Percentiles rank a stretch among this genome's conserved stretches.
phyloP scores from a whole-genome alignment of 2,888 invertebrate species.

The Tetragonula carbonaria region DNA sequence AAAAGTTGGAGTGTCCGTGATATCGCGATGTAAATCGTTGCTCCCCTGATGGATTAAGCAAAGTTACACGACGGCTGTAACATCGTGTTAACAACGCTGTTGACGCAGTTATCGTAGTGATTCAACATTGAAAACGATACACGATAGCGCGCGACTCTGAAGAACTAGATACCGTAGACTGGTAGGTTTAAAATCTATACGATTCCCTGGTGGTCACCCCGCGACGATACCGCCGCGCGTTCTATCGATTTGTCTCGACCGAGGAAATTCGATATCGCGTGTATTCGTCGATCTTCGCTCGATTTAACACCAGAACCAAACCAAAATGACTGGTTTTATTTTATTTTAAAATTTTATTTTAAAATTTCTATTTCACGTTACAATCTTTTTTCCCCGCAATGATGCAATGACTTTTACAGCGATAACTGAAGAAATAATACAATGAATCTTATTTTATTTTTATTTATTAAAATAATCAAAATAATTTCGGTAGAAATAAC shows the following conservation, averaged over 20 bases:
- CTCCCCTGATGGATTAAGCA: too few relatives aligned
- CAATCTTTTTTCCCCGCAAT: too few relatives aligned
- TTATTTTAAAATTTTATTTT: too few relatives aligned
- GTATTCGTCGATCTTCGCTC: slow-evolving; percentile 24
- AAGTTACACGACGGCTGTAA: not conserved
- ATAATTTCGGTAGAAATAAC: too few relatives aligned
- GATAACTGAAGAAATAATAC: too few relatives aligned
- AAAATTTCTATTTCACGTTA: too few relatives aligned
- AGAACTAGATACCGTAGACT: slow-evolving; percentile 54
- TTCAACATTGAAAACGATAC: slow-evolving; percentile 48
- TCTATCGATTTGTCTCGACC: slow-evolving; percentile 39
- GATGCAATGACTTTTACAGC: too few relatives aligned
- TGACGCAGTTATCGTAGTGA: not conserved
- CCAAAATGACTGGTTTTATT: too few relatives aligned
- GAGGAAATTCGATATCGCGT: slow-evolving; percentile 31
- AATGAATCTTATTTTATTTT: too few relatives aligned
- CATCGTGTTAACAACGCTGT: not conserved
- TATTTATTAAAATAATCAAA: too few relatives aligned
- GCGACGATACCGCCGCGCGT: slow-evolving; percentile 27
- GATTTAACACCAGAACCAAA: not conserved
- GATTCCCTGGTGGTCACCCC: slow-evolving; percentile 9
- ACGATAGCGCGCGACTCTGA: slow-evolving; percentile 50
- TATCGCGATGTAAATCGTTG: too few relatives aligned
- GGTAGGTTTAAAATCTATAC: slow-evolving; percentile 46
- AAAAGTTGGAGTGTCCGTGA: too few relatives aligned